A percentile compares a stretch with the other conserved stretches of the same genome.
Evolutionary conservation across 2,888 invertebrate genomes (phyloP).

Genomic region (Arge pagana): DNA sequence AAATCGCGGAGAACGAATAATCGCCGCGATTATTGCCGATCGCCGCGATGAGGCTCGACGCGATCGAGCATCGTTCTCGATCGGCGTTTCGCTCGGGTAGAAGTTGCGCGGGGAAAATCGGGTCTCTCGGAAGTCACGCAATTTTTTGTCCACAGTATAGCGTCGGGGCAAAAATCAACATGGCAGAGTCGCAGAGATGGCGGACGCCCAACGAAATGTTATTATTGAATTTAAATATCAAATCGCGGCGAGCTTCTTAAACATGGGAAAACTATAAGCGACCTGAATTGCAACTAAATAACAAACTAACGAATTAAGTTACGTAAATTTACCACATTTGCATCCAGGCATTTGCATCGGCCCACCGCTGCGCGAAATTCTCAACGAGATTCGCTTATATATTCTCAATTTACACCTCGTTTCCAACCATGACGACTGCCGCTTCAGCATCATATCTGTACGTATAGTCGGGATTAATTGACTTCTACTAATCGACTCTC

Average conservation of each 20-base stretch:
- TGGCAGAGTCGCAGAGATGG: conserved; percentile 53
- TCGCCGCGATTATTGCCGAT: background rate
- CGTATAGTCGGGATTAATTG: too few species aligned
- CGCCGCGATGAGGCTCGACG: background rate
- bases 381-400: conserved; percentile 9
- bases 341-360: conserved; percentile 12
- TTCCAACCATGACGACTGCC: conserved; percentile 11
- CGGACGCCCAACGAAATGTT: conserved; percentile 40
- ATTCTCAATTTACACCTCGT: conserved; percentile 15
- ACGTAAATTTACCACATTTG: conserved; percentile 27
- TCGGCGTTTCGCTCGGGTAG: background rate
- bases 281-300: conserved; percentile 47
- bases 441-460: too few species aligned
- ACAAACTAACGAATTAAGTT: conserved; percentile 55
- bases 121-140: background rate
- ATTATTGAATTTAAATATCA: conserved; percentile 55
- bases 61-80: background rate
- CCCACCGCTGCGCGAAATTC: background rate
- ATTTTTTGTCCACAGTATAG: conserved; percentile 13
- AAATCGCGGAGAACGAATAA: background rate
- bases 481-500: too few species aligned
- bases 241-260: conserved; percentile 42
- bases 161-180: conserved; percentile 49
- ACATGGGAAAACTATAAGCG: conserved; percentile 33
- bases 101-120: background rate